Evolutionary conservation across 2,888 invertebrate species (phyloP).

Genomic region (Merodon equestris): DNA sequence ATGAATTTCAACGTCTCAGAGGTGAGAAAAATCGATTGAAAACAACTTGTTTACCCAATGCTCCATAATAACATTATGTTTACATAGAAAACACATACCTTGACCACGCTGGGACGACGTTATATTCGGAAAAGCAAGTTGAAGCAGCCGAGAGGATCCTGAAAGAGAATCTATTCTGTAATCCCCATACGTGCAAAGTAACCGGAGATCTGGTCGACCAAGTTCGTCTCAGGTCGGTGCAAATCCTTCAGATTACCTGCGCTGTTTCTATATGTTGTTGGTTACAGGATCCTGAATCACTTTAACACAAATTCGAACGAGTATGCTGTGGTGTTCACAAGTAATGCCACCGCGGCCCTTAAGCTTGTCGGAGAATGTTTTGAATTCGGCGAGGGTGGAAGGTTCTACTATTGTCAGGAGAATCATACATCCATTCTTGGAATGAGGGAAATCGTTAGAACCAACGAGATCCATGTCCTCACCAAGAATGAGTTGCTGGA

Average conservation of each 20-base stretch:
- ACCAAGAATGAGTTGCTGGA: conserved; percentile 81
- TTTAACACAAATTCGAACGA: conserved; percentile 90
- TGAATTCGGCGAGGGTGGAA: conserved; percentile 81
- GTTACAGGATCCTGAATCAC: conserved; percentile 86
- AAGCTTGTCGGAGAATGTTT: conserved; percentile 92
- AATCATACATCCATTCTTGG: conserved; percentile 98
- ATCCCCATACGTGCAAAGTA: conserved; percentile 93
- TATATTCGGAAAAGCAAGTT: conserved; percentile 89
- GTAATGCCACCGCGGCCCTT: conserved; percentile 92
- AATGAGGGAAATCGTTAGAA: conserved; percentile 88
- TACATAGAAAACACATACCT: conserved; percentile 89
- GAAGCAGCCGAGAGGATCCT: conserved; percentile 84
- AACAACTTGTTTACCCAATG: background rate
- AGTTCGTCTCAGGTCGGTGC: conserved; percentile 70
- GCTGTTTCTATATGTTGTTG: too few relatives aligned
- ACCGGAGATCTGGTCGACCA: conserved; percentile 93
- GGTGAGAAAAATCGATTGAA: conserved; percentile 61
- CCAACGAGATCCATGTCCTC: conserved; percentile 81
- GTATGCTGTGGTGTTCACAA: conserved; percentile 95
- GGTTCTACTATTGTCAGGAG: conserved; percentile 90
- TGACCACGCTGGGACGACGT: conserved; percentile 92
- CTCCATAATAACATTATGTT: too few relatives aligned
- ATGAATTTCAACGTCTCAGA: conserved; percentile 72
- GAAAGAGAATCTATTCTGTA: conserved; percentile 87
- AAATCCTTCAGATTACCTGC: background rate